These are phyloP conservation scores for Piscicola geometra DNA, from an alignment of 2,888 invertebrate genomes.

Conservation along the genomic window DNA sequence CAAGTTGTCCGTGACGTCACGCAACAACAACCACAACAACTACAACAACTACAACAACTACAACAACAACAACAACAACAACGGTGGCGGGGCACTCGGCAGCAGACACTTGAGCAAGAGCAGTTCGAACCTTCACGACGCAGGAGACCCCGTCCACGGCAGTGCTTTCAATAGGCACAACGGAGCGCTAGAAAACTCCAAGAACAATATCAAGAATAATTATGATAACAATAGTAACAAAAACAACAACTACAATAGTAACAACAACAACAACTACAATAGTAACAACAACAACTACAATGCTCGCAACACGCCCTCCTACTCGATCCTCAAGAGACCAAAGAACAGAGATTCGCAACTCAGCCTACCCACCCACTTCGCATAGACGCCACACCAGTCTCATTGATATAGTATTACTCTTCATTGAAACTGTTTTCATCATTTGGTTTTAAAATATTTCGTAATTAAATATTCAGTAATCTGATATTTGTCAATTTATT, in stretches of 20 bases:
- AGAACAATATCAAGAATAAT: background rate
- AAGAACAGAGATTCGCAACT: background rate
- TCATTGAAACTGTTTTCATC: too few species aligned
- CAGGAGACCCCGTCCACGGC: background rate
- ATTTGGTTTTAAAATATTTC: too few species aligned
- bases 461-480: too few species aligned
- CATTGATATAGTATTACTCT: too few species aligned
- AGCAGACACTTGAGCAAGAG: background rate
- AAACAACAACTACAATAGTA: too few species aligned
- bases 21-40: background rate
- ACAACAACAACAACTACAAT: too few species aligned
- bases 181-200: background rate
- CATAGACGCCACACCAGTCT: background rate
- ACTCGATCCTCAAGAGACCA: background rate
- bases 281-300: background rate
- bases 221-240: too few species aligned
- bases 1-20: too few species aligned
- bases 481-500: too few species aligned
- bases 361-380: background rate
- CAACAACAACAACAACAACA: background rate
- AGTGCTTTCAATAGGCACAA: background rate
- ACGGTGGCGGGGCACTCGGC: background rate
- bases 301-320: background rate
- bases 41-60: background rate
- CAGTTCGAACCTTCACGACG: background rate